Evolutionary conservation across 2,888 invertebrate species (phyloP).

Genomic region (Leucoptera coffeella): DNA sequence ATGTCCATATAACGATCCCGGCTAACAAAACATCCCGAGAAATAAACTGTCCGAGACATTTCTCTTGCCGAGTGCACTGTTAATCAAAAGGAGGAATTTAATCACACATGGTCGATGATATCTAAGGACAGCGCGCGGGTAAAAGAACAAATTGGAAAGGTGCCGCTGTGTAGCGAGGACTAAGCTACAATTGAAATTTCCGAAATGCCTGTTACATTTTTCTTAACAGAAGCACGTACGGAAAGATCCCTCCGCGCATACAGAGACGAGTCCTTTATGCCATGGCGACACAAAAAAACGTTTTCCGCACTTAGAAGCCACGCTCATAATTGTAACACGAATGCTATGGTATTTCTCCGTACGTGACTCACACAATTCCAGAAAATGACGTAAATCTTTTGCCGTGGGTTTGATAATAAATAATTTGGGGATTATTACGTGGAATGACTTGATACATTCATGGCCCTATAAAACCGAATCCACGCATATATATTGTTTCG

Average conservation of each 20-base stretch:
- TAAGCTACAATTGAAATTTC: constrained; percentile 47
- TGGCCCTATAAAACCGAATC: too few species aligned
- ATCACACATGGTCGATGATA: constrained; percentile 41
- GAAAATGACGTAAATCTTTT: too few species aligned
- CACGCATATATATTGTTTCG: too few species aligned
- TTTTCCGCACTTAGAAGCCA: constrained; percentile 11
- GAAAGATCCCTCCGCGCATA: constrained; percentile 3
- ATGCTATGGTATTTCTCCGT: constrained; percentile 16
- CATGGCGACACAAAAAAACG: constrained; percentile 18
- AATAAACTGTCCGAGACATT: constrained; percentile 20
- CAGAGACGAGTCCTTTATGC: constrained; percentile 1
- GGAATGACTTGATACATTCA: too few species aligned
- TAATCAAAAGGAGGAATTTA: constrained; percentile 37
- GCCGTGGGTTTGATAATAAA: too few species aligned
- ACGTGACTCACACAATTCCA: constrained; percentile 17
- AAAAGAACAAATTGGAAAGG: constrained; percentile 39
- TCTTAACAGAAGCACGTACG: constrained; percentile 35
- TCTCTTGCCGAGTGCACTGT: constrained; percentile 14
- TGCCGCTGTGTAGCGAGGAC: constrained; percentile 22
- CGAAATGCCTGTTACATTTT: constrained; percentile 42
- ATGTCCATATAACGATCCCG: constrained; percentile 2
- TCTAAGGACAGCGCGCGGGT: constrained; percentile 25
- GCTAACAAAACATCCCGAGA: constrained; percentile 1
- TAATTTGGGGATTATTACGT: too few species aligned
- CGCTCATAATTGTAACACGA: constrained; percentile 27